Evolutionary conservation across 2,113 vertebrate genomes (phyloP), one percentile per base, ranked within the genome.

Genomic region (Hiodon tergisus): DNA sequence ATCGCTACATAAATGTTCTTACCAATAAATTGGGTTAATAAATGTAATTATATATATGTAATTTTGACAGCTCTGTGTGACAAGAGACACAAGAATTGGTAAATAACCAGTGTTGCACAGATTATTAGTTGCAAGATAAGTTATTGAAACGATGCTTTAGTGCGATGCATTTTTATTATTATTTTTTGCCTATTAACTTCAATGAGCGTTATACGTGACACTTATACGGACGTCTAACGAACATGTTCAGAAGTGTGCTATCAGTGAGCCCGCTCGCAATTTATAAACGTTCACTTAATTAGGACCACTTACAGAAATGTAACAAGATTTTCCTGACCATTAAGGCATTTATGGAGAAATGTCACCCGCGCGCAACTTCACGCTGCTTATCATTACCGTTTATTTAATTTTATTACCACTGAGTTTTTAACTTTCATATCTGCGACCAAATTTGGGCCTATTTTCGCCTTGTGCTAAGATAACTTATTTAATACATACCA

Each of bases 1-100:
- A 31, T 31, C 31, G 31, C 31, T 31, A 31, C 31, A 31, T 31
- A 31, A 31, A 31, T 31, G 83, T 83, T 82, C 75, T 78, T 76
- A 74, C 79, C 75, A 78, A 81, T 85, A 79, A 78, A 80, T 60
- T 79, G 4, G 62, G 73, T 81, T 59, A 77, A 85, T 83, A 76
- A 81, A 77, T 78, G 66, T n/a, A n/a, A n/a, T n/a, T n/a, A n/a
- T n/a, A n/a, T n/a, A n/a, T n/a, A 83, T 81, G 81, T 51, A 66
- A 62, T 58, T 60, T 63, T 71, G 47, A 59, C 55, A 13, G 17
- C 17, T 65, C 75, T 31, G 31, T 31, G 31, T 31, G 31, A 31
- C 31, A 31, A 31, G 31, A 31, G 31, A 31, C 31, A 31, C 31
- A 31, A 31, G 31, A 31, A 31, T 31, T 31, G 31, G 31, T 31